phyloP scores from a whole-genome alignment of 2,888 invertebrate species.

The Diloba caeruleocephala region DNA sequence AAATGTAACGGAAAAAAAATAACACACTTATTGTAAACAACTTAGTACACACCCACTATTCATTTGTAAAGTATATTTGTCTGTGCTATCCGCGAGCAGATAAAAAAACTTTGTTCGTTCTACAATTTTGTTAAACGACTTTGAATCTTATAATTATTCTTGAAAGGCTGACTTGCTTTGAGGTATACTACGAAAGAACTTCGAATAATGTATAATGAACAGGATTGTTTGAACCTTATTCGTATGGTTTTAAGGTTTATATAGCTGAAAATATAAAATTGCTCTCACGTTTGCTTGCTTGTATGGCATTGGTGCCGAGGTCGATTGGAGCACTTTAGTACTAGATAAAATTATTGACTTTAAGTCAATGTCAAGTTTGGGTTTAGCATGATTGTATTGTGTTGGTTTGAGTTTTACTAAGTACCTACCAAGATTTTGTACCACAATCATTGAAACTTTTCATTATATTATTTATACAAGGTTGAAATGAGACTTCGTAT shows the following conservation, averaged over 20 bases:
- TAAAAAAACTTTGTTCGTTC: too few relatives aligned
- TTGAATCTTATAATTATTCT: conserved; percentile 12
- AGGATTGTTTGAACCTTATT: not conserved
- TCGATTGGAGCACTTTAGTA: conserved; percentile 25
- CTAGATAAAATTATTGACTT: conserved; percentile 46
- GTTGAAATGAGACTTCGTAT: too few relatives aligned
- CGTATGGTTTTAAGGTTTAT: fast-evolving
- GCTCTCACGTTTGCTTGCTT: conserved; percentile 29
- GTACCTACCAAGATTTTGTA: too few relatives aligned
- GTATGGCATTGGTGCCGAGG: conserved; percentile 54
- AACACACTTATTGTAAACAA: conserved; percentile 9
- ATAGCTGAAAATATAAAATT: conserved; percentile 4
- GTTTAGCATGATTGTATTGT: conserved; percentile 18
- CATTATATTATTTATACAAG: too few relatives aligned
- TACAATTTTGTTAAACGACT: conserved; percentile 11
- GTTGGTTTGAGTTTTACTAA: not conserved
- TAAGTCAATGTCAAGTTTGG: conserved; percentile 54
- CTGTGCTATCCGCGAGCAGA: not conserved
- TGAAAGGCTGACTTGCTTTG: not conserved
- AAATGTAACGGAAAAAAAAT: not conserved
- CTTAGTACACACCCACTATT: conserved; percentile 21
- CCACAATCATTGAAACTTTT: too few relatives aligned
- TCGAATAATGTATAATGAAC: not conserved
- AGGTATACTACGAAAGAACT: not conserved
- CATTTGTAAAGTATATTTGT: not conserved